A percentile compares a stretch with the other conserved stretches of the same genome.
phyloP scores from a whole-genome alignment of 2,888 invertebrate genomes.

The Anaspis maculata region DNA sequence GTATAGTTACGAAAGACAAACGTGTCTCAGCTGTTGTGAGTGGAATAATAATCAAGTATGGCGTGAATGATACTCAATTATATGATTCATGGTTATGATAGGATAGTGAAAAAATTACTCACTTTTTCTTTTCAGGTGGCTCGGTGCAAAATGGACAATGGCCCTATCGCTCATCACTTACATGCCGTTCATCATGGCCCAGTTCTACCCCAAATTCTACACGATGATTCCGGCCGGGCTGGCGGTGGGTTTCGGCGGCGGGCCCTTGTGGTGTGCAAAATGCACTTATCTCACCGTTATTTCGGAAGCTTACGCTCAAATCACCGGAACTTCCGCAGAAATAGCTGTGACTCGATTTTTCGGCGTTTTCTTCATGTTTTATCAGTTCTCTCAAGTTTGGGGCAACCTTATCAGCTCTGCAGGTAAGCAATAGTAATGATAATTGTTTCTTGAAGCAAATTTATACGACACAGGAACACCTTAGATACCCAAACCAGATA shows the following conservation, averaged over 20 bases:
- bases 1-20: too few species aligned
- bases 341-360: slow-evolving; percentile 85
- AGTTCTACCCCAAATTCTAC: slow-evolving; percentile 79
- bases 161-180: slow-evolving; percentile 80
- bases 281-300: slow-evolving; percentile 87
- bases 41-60: too few species aligned
- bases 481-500: too few species aligned
- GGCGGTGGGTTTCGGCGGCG: slow-evolving; percentile 80
- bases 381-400: slow-evolving; percentile 93
- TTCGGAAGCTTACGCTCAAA: slow-evolving; percentile 67
- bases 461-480: too few species aligned
- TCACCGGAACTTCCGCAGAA: slow-evolving; percentile 61
- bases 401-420: slow-evolving; percentile 86
- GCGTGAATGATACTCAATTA: too few species aligned
- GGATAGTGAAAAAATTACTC: too few species aligned
- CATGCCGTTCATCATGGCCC: slow-evolving; percentile 83
- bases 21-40: too few species aligned
- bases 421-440: slow-evolving; percentile 42
- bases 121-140: slow-evolving; percentile 51
- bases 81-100: too few species aligned
- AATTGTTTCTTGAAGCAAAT: too few species aligned
- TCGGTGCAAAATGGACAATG: slow-evolving; percentile 88
- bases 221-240: slow-evolving; percentile 78
- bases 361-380: slow-evolving; percentile 93
- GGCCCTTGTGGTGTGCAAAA: slow-evolving; percentile 93